Evolutionary conservation across 2,888 invertebrate species (phyloP).

Genomic region (Dryobotodes eremita): DNA sequence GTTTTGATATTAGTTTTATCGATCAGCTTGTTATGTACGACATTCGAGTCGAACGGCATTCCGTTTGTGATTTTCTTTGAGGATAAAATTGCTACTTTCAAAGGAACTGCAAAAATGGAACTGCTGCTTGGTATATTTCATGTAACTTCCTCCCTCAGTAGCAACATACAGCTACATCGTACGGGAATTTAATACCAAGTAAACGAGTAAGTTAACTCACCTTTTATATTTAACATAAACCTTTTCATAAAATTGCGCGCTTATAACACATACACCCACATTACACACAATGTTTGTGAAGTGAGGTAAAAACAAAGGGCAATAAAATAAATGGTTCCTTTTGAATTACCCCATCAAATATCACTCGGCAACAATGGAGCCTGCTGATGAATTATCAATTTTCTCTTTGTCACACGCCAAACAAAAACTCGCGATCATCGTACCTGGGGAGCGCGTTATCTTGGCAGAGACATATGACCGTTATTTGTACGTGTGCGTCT

Average conservation of each 20-base stretch:
- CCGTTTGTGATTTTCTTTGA: slow-evolving; percentile 45
- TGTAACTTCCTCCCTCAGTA: slow-evolving; percentile 29
- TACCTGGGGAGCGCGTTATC: slow-evolving; percentile 87
- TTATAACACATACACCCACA: slow-evolving; percentile 54
- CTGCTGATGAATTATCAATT: slow-evolving; percentile 88
- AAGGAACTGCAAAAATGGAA: slow-evolving; percentile 42
- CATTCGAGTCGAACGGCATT: slow-evolving; percentile 36
- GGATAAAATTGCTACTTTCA: slow-evolving; percentile 40
- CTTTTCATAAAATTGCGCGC: slow-evolving; percentile 55
- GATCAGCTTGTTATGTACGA: slow-evolving; percentile 44
- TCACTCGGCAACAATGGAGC: slow-evolving; percentile 81
- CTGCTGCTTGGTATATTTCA: slow-evolving; percentile 41
- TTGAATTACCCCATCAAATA: slow-evolving; percentile 83
- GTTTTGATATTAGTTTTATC: slow-evolving; percentile 63
- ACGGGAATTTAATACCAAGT: slow-evolving; percentile 47
- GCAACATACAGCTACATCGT: slow-evolving; percentile 20
- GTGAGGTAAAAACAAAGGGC: slow-evolving; percentile 78
- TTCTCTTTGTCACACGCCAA: slow-evolving; percentile 87
- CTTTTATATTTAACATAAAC: slow-evolving; percentile 62
- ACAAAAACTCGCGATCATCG: slow-evolving; percentile 86
- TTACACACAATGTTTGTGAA: slow-evolving; percentile 62
- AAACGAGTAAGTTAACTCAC: slow-evolving; percentile 54
- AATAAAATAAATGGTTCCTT: slow-evolving; percentile 81
- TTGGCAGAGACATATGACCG: slow-evolving; percentile 88
- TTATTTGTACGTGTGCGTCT: slow-evolving; percentile 84